phyloP scores from a whole-genome alignment of 2,888 invertebrate species.

The Myopa testacea region DNA sequence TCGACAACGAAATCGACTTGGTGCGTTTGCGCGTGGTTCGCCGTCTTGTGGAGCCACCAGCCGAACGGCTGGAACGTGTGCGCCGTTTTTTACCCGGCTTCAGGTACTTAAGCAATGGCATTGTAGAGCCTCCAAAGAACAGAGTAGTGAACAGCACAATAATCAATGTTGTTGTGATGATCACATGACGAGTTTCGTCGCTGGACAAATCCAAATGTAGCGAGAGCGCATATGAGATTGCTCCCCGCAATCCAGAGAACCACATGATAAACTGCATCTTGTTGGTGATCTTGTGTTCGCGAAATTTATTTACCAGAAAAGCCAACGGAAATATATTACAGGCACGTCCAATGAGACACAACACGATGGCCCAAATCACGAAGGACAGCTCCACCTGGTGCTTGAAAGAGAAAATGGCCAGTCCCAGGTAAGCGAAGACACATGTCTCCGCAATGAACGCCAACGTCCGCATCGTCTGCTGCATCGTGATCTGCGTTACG shows the following conservation, averaged over 20 bases:
- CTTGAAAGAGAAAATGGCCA: conserved; percentile 84
- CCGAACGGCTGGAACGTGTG: conserved; percentile 56
- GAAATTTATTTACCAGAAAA: conserved; percentile 91
- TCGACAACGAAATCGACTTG: conserved; percentile 92
- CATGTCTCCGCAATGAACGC: conserved; percentile 99
- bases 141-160: conserved; percentile 96
- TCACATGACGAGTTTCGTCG: conserved; percentile 93
- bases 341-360: conserved; percentile 93
- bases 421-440: conserved; percentile 95
- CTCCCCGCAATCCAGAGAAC: conserved; percentile 96
- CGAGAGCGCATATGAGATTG: conserved; percentile 97
- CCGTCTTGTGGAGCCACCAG: conserved; percentile 4
- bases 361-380: conserved; percentile 93
- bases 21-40: conserved; percentile 73
- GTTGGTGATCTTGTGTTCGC: conserved; percentile 96
- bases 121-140: conserved; percentile 95
- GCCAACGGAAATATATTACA: conserved; percentile 97
- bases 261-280: conserved; percentile 99
- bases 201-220: conserved; percentile 91
- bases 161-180: conserved; percentile 98
- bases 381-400: conserved; percentile 92
- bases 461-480: conserved; percentile 95
- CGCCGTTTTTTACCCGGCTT: conserved; percentile 70
- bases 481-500: conserved; percentile 99
- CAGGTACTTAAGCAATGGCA: conserved; percentile 94